Conservation (phyloP, 1,140 invertebrate genomes). For the Nephotettix cincticeps region DNA sequence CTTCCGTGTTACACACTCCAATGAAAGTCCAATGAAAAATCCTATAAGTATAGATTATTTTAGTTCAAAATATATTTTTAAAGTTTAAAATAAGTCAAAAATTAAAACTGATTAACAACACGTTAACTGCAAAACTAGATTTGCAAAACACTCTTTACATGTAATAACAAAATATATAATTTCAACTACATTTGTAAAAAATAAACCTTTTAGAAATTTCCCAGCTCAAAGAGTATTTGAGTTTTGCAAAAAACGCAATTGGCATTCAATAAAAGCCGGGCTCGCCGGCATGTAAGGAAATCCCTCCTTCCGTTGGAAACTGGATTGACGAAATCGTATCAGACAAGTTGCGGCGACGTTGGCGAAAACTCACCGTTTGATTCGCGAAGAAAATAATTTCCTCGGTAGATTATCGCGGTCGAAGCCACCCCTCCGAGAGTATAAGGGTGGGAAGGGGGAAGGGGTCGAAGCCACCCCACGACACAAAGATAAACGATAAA, state of each 20-base stretch:
- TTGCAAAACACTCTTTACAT: no score
- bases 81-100: no score
- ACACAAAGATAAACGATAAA: conserved; percentile 25
- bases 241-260: conserved; percentile 11
- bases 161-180: no score
- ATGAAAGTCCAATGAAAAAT: no score
- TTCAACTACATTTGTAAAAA: no score
- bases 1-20: no score
- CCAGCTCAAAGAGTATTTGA: no score
- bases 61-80: no score
- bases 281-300: conserved; percentile 15
- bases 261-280: conserved; percentile 4
- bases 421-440: background rate
- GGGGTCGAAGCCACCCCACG: background rate
- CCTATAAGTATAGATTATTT: no score
- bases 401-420: background rate
- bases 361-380: background rate
- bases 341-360: conserved; percentile 10
- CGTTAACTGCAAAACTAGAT: no score
- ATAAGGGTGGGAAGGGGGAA: background rate
- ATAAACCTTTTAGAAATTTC: no score
- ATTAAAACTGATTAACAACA: no score
- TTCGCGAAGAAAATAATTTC: conserved; percentile 8
- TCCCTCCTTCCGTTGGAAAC: background rate
- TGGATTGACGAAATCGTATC: conserved; percentile 11